Percentiles rank a stretch among this genome's conserved stretches.
These are phyloP conservation scores for Tauraco hartlaubi DNA, from an alignment of 2,797 vertebrate species.

Conservation along the genomic window DNA sequence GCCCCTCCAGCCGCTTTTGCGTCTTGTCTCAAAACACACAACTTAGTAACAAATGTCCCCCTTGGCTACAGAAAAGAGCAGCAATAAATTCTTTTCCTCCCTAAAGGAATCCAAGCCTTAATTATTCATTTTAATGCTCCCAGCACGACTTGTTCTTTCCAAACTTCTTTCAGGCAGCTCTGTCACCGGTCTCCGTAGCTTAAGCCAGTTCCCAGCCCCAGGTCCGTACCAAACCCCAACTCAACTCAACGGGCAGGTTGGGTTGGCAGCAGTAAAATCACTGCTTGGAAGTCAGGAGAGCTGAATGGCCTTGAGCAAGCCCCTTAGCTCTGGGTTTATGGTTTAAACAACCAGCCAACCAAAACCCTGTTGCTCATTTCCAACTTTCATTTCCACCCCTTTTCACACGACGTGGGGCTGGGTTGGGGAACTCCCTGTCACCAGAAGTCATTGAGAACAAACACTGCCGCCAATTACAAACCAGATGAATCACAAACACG, in stretches of 20 bases:
- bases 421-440: background rate
- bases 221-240: background rate
- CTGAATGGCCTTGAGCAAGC: background rate
- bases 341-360: constrained; percentile 42
- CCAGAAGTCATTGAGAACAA: background rate
- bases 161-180: constrained; percentile 42
- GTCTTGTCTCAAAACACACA: constrained; percentile 45
- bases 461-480: background rate
- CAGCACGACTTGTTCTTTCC: constrained; percentile 57
- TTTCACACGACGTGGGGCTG: accelerated
- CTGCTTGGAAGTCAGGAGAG: background rate
- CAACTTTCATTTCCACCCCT: background rate
- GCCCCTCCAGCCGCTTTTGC: background rate
- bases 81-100: constrained; percentile 66
- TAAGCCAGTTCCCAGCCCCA: background rate
- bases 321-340: constrained; percentile 13
- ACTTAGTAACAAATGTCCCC: constrained; percentile 57
- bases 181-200: background rate
- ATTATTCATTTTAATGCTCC: constrained; percentile 72
- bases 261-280: background rate
- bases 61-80: constrained; percentile 60
- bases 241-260: background rate
- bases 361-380: background rate
- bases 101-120: constrained; percentile 67
- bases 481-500: background rate